Conservation (phyloP, 2,797 vertebrate genomes). For the Clarias laeviceps region DNA sequence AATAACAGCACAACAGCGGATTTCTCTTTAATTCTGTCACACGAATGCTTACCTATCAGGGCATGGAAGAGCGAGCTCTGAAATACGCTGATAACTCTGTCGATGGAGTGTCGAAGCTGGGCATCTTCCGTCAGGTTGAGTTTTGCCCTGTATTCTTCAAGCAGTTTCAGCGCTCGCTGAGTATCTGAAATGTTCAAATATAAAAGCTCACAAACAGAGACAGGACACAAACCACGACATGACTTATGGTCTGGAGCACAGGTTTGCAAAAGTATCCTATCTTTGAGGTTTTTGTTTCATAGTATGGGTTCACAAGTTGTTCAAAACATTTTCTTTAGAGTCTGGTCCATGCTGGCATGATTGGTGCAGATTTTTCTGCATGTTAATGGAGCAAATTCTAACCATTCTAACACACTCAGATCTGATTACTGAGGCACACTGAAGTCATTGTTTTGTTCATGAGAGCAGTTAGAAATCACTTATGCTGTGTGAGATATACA, state of each 20-base stretch:
- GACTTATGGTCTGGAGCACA: not conserved
- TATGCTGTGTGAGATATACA: not conserved
- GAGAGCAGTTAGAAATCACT: not conserved
- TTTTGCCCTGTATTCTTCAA: conserved; percentile 88
- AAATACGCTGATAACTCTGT: conserved; percentile 92
- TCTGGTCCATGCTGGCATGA: not conserved
- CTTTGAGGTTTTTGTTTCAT: too few relatives aligned
- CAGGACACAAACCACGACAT: not conserved
- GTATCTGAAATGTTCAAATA: conserved; percentile 77
- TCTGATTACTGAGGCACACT: not conserved
- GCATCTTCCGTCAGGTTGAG: conserved; percentile 84
- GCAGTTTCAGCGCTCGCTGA: conserved; percentile 87
- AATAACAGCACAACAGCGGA: not conserved
- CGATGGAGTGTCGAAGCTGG: conserved; percentile 87
- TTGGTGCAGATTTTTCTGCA: not conserved
- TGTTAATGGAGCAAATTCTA: not conserved
- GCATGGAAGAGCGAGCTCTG: conserved; percentile 94
- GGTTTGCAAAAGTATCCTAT: too few relatives aligned
- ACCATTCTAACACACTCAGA: not conserved
- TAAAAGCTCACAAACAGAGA: not conserved
- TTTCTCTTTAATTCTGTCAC: not conserved
- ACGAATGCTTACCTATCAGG: conserved; percentile 81
- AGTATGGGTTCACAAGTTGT: not conserved
- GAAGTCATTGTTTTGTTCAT: not conserved
- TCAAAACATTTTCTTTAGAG: not conserved